Evolutionary conservation across 2,113 vertebrate genomes (phyloP).

Genomic region (Plecturocebus donacophilus): DNA sequence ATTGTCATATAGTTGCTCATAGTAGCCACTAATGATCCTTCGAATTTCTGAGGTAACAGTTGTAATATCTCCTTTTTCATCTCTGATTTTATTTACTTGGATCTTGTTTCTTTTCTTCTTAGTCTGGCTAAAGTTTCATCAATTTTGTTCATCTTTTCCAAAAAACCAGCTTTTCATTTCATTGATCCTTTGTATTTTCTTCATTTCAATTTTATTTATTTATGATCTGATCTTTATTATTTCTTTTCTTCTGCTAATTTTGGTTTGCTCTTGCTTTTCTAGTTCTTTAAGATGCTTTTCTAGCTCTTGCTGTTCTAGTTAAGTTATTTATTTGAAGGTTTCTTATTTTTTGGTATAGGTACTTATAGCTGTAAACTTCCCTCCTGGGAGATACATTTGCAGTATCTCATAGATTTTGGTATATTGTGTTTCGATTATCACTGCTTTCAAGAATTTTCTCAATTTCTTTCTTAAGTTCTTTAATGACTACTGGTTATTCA

Average conservation of each 20-base stretch:
- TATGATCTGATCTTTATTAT: neutral
- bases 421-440: neutral
- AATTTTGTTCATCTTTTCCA: neutral
- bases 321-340: too few species aligned
- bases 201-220: neutral
- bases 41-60: neutral
- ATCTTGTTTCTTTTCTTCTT: neutral
- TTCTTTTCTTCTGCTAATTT: neutral
- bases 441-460: neutral
- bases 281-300: neutral
- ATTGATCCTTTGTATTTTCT: neutral
- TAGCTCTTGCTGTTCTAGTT: too few species aligned
- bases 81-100: constrained; percentile 1
- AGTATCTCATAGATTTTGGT: neutral
- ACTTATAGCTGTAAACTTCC: too few species aligned
- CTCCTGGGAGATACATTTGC: too few species aligned
- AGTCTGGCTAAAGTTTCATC: neutral
- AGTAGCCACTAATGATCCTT: neutral
- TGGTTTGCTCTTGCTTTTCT: neutral
- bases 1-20: neutral
- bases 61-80: neutral
- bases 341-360: too few species aligned
- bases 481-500: neutral
- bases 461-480: neutral
- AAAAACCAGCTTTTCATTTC: neutral